Evolutionary conservation across 1,140 invertebrate species (phyloP), one percentile per base, ranked within the genome.

Genomic region (Bombus pyrosoma): DNA sequence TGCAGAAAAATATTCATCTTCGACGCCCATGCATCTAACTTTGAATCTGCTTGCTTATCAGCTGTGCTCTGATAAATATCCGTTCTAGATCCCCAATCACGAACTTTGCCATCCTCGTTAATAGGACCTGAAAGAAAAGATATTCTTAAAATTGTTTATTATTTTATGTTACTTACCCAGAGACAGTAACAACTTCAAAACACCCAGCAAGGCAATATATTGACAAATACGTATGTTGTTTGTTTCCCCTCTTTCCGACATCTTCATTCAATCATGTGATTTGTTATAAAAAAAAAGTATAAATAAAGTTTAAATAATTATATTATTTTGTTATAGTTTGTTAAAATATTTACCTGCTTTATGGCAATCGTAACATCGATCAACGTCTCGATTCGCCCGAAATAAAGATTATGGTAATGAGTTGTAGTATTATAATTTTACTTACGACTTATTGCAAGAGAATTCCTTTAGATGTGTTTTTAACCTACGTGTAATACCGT

Each of bases 11-110:
- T 39, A 81, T 92, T 92, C 8, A 88, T 85, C 15, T 85, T 91
- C 62, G 78, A 82, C 18, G 66, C 37, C 92, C 88, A 93, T 32
- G 90, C 74, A 57, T 91, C 43, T 53, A 89, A 68, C 76, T 91
- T 92, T 10, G 76, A 69, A 64, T 92, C 88, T 25, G 72, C 73
- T 43, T 90, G 83, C 64, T 18, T 87, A 34, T 87, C 73, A 66
- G 78, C 62, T 4, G 83, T 86, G 8, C 68, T 88, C 41, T 87
- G 87, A 73, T 90, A 80, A 28, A 87, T 41, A 75, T 89, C 87
- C 4, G 83, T 87, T 47, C 66, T 86, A 13, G 87, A 71, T 53
- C 47, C 53, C 87, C 86, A 88, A 28, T 85, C 59, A 15, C 81
- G 86, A 22, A 92, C 47, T 75, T 89, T 93, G 34, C 81, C 73